phyloP scores from a whole-genome alignment of 2,113 vertebrate species.

The Eupsittula cactorum region DNA sequence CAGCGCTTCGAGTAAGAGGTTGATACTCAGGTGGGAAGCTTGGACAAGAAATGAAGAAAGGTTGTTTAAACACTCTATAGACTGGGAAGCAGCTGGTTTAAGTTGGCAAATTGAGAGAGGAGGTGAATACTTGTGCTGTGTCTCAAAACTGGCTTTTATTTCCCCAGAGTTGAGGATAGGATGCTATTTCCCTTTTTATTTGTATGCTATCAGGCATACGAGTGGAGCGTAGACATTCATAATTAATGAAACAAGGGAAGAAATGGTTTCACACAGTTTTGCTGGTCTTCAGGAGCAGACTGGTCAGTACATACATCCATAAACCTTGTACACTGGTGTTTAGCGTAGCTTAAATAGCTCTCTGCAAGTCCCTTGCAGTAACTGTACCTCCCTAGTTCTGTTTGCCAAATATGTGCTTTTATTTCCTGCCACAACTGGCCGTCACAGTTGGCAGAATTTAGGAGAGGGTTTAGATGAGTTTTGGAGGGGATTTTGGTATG shows the following conservation, averaged over 20 bases:
- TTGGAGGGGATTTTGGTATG: background rate
- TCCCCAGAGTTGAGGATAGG: background rate
- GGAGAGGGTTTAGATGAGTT: background rate
- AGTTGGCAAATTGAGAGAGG: background rate
- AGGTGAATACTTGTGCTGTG: background rate
- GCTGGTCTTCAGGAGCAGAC: fast-evolving
- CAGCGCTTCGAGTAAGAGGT: background rate
- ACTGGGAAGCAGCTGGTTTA: background rate
- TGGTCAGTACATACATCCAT: no score
- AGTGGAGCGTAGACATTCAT: background rate
- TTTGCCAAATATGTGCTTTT: background rate
- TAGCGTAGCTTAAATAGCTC: background rate
- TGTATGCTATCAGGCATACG: background rate
- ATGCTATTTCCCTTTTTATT: background rate
- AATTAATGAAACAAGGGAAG: background rate
- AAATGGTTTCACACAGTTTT: background rate
- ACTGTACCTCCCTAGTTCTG: fast-evolving
- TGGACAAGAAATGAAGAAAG: background rate
- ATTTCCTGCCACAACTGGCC: background rate
- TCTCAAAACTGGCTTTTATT: background rate
- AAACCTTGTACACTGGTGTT: background rate
- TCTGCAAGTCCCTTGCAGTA: background rate
- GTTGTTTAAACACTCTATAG: background rate
- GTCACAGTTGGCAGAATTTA: fast-evolving
- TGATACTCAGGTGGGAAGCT: background rate